Conservation (phyloP, 2,797 vertebrate genomes). For the Heteromormyrus szaboi region DNA sequence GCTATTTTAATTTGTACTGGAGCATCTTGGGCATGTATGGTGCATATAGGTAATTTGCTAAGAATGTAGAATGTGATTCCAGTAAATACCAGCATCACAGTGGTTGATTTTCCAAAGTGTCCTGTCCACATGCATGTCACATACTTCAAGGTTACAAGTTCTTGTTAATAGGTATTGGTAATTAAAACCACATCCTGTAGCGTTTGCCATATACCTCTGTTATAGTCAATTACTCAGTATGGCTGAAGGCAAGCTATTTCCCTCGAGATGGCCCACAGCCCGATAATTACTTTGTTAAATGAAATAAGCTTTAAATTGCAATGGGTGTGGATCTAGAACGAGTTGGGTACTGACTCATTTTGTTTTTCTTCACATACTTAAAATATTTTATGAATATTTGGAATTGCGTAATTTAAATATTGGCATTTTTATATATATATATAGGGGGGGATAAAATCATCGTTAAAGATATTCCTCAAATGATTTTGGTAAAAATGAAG, state of each 20-base stretch:
- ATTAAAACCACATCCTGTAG: not conserved
- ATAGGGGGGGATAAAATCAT: not conserved
- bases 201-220: not conserved
- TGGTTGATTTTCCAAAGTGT: not conserved
- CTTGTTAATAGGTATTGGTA: slow-evolving; percentile 12
- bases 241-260: not conserved
- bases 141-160: not conserved
- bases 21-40: not conserved
- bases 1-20: not conserved
- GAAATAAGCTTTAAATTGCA: not conserved
- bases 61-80: not conserved
- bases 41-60: not conserved
- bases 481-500: not conserved
- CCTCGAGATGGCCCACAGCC: not conserved
- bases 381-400: not conserved
- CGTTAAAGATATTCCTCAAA: not conserved
- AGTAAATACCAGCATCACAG: not conserved
- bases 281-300: slow-evolving; percentile 17
- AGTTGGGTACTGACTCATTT: not conserved
- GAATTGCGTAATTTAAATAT: not conserved
- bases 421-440: not conserved
- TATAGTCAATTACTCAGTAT: not conserved
- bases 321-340: not conserved
- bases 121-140: not conserved
- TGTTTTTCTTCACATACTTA: not conserved